Conservation (phyloP, 2,888 invertebrate genomes). For the Papilio demoleus region DNA sequence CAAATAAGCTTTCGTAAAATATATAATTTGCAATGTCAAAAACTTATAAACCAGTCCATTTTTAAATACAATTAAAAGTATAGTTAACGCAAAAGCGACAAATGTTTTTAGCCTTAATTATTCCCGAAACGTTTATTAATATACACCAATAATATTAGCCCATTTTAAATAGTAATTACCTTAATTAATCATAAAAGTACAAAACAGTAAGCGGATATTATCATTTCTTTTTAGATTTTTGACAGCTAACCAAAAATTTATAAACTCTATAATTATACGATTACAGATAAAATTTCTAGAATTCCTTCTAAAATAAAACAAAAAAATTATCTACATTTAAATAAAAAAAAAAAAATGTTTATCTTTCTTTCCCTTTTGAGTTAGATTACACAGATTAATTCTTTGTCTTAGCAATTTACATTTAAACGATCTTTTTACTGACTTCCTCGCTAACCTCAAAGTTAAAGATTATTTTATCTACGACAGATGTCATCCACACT, state of each 20-base stretch:
- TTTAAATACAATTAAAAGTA: conserved; percentile 25
- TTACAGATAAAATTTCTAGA: too few relatives aligned
- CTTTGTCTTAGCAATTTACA: too few relatives aligned
- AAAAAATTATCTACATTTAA: too few relatives aligned
- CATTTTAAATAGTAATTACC: conserved; percentile 25
- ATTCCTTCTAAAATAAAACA: too few relatives aligned
- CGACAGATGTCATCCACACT: neutral
- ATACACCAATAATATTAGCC: neutral
- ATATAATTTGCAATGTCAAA: conserved; percentile 9
- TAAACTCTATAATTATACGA: neutral
- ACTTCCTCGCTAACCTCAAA: too few relatives aligned
- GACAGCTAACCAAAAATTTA: conserved; percentile 28
- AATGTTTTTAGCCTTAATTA: neutral
- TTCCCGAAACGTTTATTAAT: neutral
- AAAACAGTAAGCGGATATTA: conserved; percentile 27
- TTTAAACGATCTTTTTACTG: too few relatives aligned
- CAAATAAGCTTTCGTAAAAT: neutral
- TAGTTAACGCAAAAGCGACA: neutral
- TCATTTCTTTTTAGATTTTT: conserved; percentile 22
- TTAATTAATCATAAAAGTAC: conserved; percentile 27
- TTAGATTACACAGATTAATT: too few relatives aligned
- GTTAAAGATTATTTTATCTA: neutral
- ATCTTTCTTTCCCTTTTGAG: neutral
- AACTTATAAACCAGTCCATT: conserved; percentile 26
- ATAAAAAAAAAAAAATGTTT: too few relatives aligned